A percentile compares a stretch with the other conserved stretches of the same genome.
Evolutionary conservation across 1,140 invertebrate species (phyloP).

Genomic region (Pachyrhynchus sulphureomaculatus): DNA sequence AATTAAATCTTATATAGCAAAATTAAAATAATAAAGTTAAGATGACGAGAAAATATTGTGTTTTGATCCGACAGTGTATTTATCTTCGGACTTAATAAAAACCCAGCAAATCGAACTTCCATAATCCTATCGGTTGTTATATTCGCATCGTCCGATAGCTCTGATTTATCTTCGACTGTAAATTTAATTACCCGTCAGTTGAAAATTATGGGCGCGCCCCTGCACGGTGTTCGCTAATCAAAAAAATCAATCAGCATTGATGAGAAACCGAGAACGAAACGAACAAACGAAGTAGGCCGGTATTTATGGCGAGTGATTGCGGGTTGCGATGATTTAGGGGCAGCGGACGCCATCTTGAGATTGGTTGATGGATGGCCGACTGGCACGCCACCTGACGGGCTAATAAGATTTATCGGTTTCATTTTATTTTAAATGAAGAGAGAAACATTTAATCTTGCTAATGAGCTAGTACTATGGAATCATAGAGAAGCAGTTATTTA

Average conservation of each 20-base stretch:
- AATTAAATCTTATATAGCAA: no score
- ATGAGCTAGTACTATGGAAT: conserved; percentile 3
- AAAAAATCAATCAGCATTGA: conserved; percentile 36
- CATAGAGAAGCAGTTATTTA: neutral
- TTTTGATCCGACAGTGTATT: neutral
- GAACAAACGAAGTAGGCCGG: conserved; percentile 36
- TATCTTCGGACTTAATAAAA: conserved; percentile 3
- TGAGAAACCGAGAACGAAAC: conserved; percentile 28
- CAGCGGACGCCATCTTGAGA: conserved; percentile 43
- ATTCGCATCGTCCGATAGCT: neutral
- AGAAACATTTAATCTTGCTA: conserved; percentile 1
- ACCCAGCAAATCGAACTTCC: neutral
- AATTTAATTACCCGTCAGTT: conserved; percentile 29
- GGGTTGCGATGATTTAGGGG: conserved; percentile 46
- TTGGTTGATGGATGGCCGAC: conserved; percentile 41
- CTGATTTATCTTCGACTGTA: conserved; percentile 26
- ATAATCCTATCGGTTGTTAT: conserved; percentile 1
- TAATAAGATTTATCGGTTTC: conserved; percentile 20
- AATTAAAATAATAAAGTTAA: no score
- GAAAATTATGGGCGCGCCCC: conserved; percentile 28
- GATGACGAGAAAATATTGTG: no score
- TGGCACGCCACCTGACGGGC: conserved; percentile 48
- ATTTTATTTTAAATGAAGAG: conserved; percentile 8
- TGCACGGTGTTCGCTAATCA: conserved; percentile 28
- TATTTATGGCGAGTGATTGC: conserved; percentile 49